These are phyloP conservation scores for Dynastes maya DNA, from an alignment of 2,888 invertebrate species.

Conservation along the genomic window DNA sequence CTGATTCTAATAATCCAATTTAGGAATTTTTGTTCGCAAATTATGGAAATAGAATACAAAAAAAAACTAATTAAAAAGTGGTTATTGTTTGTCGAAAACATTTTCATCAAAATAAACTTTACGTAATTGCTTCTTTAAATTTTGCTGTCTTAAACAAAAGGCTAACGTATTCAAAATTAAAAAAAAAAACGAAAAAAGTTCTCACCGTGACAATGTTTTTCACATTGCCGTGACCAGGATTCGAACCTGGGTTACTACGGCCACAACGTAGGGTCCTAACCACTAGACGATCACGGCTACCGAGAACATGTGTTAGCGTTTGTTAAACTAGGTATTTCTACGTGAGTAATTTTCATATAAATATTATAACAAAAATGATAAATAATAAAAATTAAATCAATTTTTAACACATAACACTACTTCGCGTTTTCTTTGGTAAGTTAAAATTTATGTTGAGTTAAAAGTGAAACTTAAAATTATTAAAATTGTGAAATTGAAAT, in stretches of 20 bases:
- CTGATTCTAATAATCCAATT: constrained; percentile 43
- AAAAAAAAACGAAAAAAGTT: constrained; percentile 32
- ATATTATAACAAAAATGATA: too few species aligned
- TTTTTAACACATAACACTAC: too few species aligned
- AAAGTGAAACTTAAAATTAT: too few species aligned
- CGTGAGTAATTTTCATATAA: too few species aligned
- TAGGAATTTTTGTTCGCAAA: constrained; percentile 21
- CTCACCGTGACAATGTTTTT: constrained; percentile 54
- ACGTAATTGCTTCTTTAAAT: too few species aligned
- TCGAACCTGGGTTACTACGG: constrained; percentile 78
- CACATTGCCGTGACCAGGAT: constrained; percentile 73
- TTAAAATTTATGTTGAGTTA: too few species aligned
- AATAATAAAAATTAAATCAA: too few species aligned
- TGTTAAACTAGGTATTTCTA: too few species aligned
- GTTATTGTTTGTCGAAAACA: background rate
- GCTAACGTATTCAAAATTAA: too few species aligned
- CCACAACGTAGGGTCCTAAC: constrained; percentile 76
- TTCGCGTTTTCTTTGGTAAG: too few species aligned
- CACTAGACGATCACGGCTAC: constrained; percentile 67
- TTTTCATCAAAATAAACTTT: too few species aligned
- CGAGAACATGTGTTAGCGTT: background rate
- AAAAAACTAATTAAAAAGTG: constrained; percentile 16
- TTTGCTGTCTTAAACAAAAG: background rate
- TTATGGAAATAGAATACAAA: background rate
- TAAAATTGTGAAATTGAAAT: too few species aligned